Evolutionary conservation across 2,888 invertebrate genomes (phyloP).

Genomic region (Dolichomitus sp.): DNA sequence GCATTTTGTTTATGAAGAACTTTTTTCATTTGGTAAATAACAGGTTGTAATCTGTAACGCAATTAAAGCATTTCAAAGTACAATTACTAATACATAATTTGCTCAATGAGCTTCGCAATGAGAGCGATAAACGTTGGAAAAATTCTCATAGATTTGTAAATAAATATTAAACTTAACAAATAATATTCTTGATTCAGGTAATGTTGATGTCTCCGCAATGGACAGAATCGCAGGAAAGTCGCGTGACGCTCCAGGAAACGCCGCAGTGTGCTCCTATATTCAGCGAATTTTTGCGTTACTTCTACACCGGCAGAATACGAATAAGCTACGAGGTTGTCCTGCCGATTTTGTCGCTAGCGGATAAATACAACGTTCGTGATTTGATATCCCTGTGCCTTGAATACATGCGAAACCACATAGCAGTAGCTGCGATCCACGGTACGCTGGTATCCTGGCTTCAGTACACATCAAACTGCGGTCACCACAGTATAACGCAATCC

Average conservation of each 20-base stretch:
- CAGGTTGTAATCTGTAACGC: too few relatives aligned
- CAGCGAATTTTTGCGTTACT: constrained; percentile 95
- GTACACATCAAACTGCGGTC: constrained; percentile 95
- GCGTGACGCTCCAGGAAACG: constrained; percentile 95
- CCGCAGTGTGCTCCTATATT: constrained; percentile 95
- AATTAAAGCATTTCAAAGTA: too few relatives aligned
- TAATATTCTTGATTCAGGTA: constrained; percentile 87
- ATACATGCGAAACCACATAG: constrained; percentile 96
- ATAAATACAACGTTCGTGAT: constrained; percentile 98
- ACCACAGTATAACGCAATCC: constrained; percentile 90
- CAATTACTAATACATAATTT: too few relatives aligned
- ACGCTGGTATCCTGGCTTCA: constrained; percentile 96
- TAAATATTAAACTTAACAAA: background rate
- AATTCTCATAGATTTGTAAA: too few relatives aligned
- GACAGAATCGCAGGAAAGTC: constrained; percentile 95
- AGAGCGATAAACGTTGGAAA: too few relatives aligned
- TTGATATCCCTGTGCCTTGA: constrained; percentile 93
- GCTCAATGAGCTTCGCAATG: too few relatives aligned
- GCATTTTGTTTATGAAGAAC: too few relatives aligned
- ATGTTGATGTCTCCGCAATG: constrained; percentile 98
- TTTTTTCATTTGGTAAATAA: too few relatives aligned
- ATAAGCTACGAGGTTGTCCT: constrained; percentile 95
- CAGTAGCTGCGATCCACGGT: constrained; percentile 93
- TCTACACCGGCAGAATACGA: constrained; percentile 96
- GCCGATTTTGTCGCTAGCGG: constrained; percentile 95